A percentile compares a stretch with the other conserved stretches of the same genome.
Conservation (phyloP, 2,888 invertebrate genomes). For the Elegia similella region DNA sequence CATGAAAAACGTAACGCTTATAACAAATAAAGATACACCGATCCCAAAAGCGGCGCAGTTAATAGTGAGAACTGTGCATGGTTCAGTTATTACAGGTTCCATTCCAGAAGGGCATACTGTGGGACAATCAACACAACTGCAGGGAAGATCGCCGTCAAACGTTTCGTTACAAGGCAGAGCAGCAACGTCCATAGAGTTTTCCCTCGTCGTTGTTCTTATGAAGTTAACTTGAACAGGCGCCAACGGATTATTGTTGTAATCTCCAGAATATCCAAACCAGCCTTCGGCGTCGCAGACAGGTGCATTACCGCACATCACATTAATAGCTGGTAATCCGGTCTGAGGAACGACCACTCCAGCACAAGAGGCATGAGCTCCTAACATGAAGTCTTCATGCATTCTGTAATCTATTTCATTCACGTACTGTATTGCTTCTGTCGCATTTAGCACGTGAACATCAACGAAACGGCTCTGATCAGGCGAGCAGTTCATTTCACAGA, state of each 20-base stretch:
- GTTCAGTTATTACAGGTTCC: conserved; percentile 59
- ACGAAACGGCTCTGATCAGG: conserved; percentile 83
- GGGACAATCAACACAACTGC: conserved; percentile 90
- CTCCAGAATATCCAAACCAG: conserved; percentile 86
- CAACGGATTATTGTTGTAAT: conserved; percentile 69
- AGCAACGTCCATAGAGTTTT: conserved; percentile 64
- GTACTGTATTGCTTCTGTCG: conserved; percentile 47
- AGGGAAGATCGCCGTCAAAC: conserved; percentile 79
- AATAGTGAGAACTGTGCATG: conserved; percentile 81
- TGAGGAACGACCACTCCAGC: conserved; percentile 88
- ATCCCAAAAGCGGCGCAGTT: conserved; percentile 84
- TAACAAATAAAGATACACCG: conserved; percentile 78
- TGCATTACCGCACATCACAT: conserved; percentile 88
- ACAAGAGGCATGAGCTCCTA: conserved; percentile 89
- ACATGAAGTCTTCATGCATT: conserved; percentile 83
- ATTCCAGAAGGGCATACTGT: conserved; percentile 81
- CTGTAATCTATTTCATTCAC: conserved; percentile 73
- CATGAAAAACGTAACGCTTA: conserved; percentile 56
- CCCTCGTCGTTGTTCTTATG: conserved; percentile 52
- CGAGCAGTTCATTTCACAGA: conserved; percentile 92
- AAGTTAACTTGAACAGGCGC: conserved; percentile 85
- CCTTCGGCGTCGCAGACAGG: conserved; percentile 83
- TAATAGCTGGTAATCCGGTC: conserved; percentile 87
- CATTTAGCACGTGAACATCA: conserved; percentile 38
- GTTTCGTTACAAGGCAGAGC: conserved; percentile 83